Conservation (phyloP, 1,140 invertebrate species). For the Zophobas morio region DNA sequence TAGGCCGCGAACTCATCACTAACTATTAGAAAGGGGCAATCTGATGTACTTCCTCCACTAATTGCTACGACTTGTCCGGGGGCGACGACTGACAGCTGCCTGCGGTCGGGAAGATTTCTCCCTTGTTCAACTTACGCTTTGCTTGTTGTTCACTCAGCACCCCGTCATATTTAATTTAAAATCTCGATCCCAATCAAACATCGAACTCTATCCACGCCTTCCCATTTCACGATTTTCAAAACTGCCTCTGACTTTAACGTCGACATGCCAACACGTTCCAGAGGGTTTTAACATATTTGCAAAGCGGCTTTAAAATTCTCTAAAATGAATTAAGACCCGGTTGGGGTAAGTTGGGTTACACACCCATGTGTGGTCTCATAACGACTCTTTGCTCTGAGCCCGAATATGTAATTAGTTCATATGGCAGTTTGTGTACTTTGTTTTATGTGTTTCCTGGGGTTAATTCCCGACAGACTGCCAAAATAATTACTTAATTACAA, state of each 20-base stretch:
- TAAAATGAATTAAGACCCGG: conserved; percentile 18
- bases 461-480: conserved; percentile 5
- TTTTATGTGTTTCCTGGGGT: conserved; percentile 20
- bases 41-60: conserved; percentile 48
- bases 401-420: conserved; percentile 36
- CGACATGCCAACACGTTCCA: not conserved
- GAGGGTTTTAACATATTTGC: not conserved
- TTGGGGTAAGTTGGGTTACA: conserved; percentile 10
- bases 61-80: conserved; percentile 45
- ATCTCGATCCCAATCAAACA: conserved; percentile 26
- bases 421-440: conserved; percentile 24
- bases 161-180: conserved; percentile 38
- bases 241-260: conserved; percentile 3
- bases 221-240: not conserved
- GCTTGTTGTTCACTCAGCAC: conserved; percentile 41
- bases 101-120: conserved; percentile 43
- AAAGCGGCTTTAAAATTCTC: not conserved
- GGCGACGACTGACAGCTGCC: conserved; percentile 49
- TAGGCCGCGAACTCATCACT: not conserved
- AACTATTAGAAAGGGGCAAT: conserved; percentile 26
- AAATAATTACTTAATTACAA: conserved; percentile 41
- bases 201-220: conserved; percentile 19
- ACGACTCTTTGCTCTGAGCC: conserved; percentile 20
- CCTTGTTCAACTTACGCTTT: conserved; percentile 18
- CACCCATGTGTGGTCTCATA: conserved; percentile 35